Conservation (phyloP, 2,113 vertebrate species). For the Rostratula benghalensis region DNA sequence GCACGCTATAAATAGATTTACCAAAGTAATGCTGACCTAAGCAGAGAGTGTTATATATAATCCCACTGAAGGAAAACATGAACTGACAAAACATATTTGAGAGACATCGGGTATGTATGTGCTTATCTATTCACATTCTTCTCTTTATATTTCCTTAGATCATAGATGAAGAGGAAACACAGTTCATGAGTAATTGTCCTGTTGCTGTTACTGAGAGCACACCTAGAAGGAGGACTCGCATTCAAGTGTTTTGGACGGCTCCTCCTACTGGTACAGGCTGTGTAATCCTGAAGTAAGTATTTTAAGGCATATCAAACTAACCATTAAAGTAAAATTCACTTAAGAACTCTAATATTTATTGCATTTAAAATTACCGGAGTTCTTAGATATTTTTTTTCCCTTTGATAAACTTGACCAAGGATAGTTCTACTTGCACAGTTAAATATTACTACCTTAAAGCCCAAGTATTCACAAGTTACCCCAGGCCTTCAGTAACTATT, state of each 20-base stretch:
- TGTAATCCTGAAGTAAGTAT: slow-evolving; percentile 91
- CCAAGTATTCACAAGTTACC: neutral
- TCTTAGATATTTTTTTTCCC: neutral
- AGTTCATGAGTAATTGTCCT: slow-evolving; percentile 97
- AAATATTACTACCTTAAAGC: neutral
- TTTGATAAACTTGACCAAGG: neutral
- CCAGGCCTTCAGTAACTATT: neutral
- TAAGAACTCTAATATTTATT: neutral
- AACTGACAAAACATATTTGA: neutral
- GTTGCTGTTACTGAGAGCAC: slow-evolving; percentile 96
- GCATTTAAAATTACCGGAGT: neutral
- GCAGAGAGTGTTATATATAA: neutral
- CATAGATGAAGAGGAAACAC: slow-evolving; percentile 97
- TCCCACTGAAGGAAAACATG: neutral
- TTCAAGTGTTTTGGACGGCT: slow-evolving; percentile 96
- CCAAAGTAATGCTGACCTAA: neutral
- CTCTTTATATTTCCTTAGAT: slow-evolving; percentile 75
- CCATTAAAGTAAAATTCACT: neutral
- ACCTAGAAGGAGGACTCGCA: slow-evolving; percentile 89
- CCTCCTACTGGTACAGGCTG: slow-evolving; percentile 89
- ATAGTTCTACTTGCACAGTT: neutral
- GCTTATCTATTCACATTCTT: neutral
- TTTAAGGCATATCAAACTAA: neutral
- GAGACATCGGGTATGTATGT: neutral
- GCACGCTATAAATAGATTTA: neutral